These are phyloP conservation scores for Dolichoris vasculosae DNA, from an alignment of 1,140 invertebrate species.

Conservation along the genomic window DNA sequence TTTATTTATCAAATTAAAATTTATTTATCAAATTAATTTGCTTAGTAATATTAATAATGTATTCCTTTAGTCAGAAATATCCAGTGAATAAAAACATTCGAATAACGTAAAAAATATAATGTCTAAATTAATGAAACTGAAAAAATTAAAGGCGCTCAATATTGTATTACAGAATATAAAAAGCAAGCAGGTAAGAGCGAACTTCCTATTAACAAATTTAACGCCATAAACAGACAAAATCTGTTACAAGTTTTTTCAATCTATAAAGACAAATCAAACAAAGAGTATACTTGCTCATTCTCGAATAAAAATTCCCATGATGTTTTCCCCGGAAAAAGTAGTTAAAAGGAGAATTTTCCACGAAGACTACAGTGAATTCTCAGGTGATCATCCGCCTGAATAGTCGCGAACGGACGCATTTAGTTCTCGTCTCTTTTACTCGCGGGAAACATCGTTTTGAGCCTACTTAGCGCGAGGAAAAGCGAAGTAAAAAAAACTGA, in stretches of 20 bases:
- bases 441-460: background rate
- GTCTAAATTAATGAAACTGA: background rate
- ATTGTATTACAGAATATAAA: background rate
- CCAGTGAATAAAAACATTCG: no score
- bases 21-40: no score
- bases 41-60: no score
- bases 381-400: slow-evolving; percentile 17
- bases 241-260: background rate
- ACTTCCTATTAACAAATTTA: background rate
- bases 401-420: background rate
- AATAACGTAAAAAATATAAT: no score
- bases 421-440: background rate
- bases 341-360: background rate
- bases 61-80: no score
- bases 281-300: background rate
- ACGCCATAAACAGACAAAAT: background rate
- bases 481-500: background rate
- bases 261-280: background rate
- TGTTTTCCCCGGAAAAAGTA: background rate
- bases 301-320: slow-evolving; percentile 12
- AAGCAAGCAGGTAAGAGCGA: background rate
- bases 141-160: background rate
- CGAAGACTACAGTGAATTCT: background rate
- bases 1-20: no score
- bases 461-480: background rate